Evolutionary conservation across 2,888 invertebrate genomes (phyloP), one percentile per base, ranked within the genome.

Genomic region (Parthenolecanium corni): DNA sequence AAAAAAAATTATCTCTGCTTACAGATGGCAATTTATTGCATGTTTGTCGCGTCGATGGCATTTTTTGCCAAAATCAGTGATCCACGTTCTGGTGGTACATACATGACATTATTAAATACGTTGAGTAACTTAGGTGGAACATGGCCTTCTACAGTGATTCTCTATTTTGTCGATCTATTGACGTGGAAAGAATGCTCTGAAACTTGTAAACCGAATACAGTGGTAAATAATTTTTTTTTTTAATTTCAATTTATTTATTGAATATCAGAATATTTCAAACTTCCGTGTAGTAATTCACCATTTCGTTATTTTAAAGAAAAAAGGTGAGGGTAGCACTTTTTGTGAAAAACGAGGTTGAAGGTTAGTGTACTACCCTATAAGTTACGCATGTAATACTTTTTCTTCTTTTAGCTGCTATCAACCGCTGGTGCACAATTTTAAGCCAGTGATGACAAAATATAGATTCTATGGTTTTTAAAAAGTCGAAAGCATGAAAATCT

Each of bases 91-190:
- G 98, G 98, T 1, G 96, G 98, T 4, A 98, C 98, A 0, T 98
- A 99, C 73, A 98, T 98, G 98, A 99, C 98, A 0, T 78, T 98
- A 56, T 78, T 98, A 16, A 99, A 98, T 74, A 98, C 98, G 0
- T 79, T 97, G 21, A 83, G 86, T 52, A 98, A 98, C 78, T 79
- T 98, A 64, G 98, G 98, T n/a, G 92, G 92, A 5, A 96, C 94
- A 72, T 97, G 96, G 97, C 96, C 97, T 0, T 82, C 86, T 65
- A 94, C 95, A 0, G 77, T 93, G 3, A 85, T 92, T 0, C 78
- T 96, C 3, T 94, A 91, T 86, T 79, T 91, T 65, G 92, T 96
- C 2, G 95, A 96, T 75, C 81, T 84, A 11, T 74, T 95, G 4
- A 94, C 95, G 0, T 85, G 81, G 75, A 89, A 85, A 70, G 75